Evolutionary conservation across 2,797 vertebrate genomes (phyloP), one percentile per base, ranked within the genome.

Genomic region (Esox lucius): DNA sequence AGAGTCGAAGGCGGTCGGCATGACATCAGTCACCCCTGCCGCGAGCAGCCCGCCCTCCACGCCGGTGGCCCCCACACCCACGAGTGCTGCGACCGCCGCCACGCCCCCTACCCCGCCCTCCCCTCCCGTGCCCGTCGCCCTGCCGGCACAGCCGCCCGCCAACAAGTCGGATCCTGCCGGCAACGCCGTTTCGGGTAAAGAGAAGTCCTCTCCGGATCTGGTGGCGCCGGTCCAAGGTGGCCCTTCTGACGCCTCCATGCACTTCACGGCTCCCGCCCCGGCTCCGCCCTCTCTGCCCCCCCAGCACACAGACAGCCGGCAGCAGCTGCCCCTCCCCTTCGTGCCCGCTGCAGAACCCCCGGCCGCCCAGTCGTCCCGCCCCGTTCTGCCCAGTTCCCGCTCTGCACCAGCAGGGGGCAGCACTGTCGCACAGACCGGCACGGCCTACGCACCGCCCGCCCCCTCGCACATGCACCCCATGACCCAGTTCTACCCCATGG

Each of bases 381-480:
- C 92, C 83, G 90, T 90, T 84, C 91, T 95, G 84, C 78, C 92
- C 0, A 91, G 92, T 31, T 90, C 94, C 75, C 94, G 94, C 85
- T 87, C 93, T 19, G 90, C 90, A 2, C 88, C 93, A 85, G 90
- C 79, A 48, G 85, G 82, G 75, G 84, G 80, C 71, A 80, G 73
- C 75, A 73, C 94, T 75, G 91, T 93, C 89, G 90, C 93, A 90
- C 93, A 95, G 87, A 92, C 94, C 86, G 93, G 91, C 86, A 90
- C 85, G 92, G 93, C 93, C 87, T 93, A 95, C 87, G 84, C 93
- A 87, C 90, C 93, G 87, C 90, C 94, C 9, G 31, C 70, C 19
- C 24, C 93, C 84, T 93, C 93, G 78, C 93, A 95, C 85, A 94
- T 95, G 93, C 95, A 95, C 84, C 93, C 94, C 81, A 92, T 94